Base-by-base conservation (phyloP, 2,888 invertebrate genomes). In the Chymomyza amoena region DNA sequence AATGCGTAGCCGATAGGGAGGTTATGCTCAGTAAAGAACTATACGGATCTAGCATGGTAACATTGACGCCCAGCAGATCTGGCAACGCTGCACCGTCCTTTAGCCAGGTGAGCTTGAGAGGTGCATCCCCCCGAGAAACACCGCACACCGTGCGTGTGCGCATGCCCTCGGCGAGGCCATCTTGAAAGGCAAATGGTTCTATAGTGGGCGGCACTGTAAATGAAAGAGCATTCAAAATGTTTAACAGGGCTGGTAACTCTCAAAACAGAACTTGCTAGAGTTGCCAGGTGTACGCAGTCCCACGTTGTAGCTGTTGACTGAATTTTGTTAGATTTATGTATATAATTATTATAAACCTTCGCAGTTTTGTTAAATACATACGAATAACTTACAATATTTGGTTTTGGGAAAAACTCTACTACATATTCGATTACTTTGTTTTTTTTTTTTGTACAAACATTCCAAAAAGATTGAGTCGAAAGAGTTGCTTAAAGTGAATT, bases 181-280 rank as follows among this genome's bases (percentile, higher is more conserved):
- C 95, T 94, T 95, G 95, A 93, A 96, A 96, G 93, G 94, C 94
- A 94, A 96, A 96, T 93, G 96, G 95, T 94, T 95, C 95, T 94
- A 96, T 95, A 93, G 95, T 95, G 93, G 96, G 96, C 93, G 96
- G 96, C 94, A 96, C 96, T 96, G 95, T 91, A 93, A 93, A 82
- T 80, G 63, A 60, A 64, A 61, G 52, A 63, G 32, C 54, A 63
- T 36, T 28, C 2, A 64, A 28, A 54, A 64, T 54, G n/a, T 13
- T 50, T 45, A 63, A 20, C n/a, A 18, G 16, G 25, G 5, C 51
- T 36, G 4, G 2, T 25, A 57, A 16, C 16, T 25, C 18, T 3
- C 7, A 5, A 28, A 1, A 7, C 25, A 25, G 50, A 1, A 57
- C 28, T 18, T 32, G 56, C 1, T 20, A 3, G 61, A 32, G 20